Conservation (phyloP, 2,888 invertebrate species). For the Deilephila elpenor region DNA sequence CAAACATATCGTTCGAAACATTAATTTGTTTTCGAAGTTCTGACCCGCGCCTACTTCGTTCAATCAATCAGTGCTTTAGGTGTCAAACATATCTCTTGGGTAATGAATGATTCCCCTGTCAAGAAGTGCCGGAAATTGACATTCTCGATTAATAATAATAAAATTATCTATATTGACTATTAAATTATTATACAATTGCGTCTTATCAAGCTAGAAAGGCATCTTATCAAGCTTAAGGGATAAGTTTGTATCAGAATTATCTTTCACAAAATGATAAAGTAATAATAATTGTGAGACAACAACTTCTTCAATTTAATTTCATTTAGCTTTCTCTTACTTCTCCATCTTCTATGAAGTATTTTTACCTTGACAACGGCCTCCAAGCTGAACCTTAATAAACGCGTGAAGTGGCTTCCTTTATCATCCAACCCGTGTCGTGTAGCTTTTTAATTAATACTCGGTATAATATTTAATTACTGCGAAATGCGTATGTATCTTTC, state of each 20-base stretch:
- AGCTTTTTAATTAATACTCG: conserved; percentile 27
- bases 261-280: too few relatives aligned
- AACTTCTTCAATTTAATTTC: too few relatives aligned
- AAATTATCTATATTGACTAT: too few relatives aligned
- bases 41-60: background rate
- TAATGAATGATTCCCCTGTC: conserved; percentile 1
- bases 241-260: too few relatives aligned
- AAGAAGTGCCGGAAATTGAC: background rate
- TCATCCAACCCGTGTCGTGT: conserved; percentile 17
- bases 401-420: background rate
- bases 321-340: too few relatives aligned
- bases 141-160: too few relatives aligned
- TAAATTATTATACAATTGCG: too few relatives aligned
- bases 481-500: conserved; percentile 11
- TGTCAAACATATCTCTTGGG: conserved; percentile 3
- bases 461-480: conserved; percentile 27
- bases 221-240: too few relatives aligned
- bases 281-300: too few relatives aligned
- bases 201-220: too few relatives aligned
- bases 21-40: conserved; percentile 42
- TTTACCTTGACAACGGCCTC: background rate
- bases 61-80: background rate
- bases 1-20: conserved; percentile 43
- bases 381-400: background rate
- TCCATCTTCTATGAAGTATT: too few relatives aligned